Evolutionary conservation across 2,888 invertebrate species (phyloP).

Genomic region (Drosophila lacicola): DNA sequence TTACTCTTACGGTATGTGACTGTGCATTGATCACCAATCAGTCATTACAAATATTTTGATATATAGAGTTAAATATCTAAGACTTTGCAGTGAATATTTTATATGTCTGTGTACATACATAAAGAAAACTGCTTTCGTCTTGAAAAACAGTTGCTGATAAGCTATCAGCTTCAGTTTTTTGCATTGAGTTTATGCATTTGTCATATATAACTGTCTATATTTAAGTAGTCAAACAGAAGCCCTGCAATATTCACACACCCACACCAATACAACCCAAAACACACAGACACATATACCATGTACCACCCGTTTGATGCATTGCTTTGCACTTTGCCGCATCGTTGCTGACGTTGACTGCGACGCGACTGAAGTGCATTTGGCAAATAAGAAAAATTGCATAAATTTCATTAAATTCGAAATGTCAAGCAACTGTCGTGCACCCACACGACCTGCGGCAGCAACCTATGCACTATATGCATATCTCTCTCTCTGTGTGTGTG

Average conservation of each 20-base stretch:
- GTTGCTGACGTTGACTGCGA: conserved; percentile 37
- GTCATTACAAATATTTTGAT: too few species aligned
- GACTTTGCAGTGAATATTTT: too few species aligned
- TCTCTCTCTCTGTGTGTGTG: conserved; percentile 17
- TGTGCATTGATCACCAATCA: too few species aligned
- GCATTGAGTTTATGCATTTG: conserved; percentile 32
- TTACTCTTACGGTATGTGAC: too few species aligned
- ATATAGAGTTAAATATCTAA: too few species aligned
- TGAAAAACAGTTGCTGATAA: conserved; percentile 26
- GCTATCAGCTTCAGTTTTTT: conserved; percentile 15
- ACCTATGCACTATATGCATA: conserved; percentile 30
- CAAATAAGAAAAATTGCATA: conserved; percentile 81
- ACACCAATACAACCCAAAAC: conserved; percentile 25
- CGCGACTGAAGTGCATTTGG: conserved; percentile 72
- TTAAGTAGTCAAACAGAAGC: conserved; percentile 18
- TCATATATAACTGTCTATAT: conserved; percentile 52
- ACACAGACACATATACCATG: conserved; percentile 12
- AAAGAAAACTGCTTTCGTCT: background rate
- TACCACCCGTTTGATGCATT: conserved; percentile 75
- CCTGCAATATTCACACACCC: background rate
- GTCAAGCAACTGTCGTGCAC: conserved; percentile 72
- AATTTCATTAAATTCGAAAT: conserved; percentile 81
- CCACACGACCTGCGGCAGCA: conserved; percentile 30
- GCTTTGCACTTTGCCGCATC: conserved; percentile 67
- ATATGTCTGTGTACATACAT: too few species aligned